Conservation (phyloP, 2,797 vertebrate genomes). For the Eidolon dupreanum region DNA sequence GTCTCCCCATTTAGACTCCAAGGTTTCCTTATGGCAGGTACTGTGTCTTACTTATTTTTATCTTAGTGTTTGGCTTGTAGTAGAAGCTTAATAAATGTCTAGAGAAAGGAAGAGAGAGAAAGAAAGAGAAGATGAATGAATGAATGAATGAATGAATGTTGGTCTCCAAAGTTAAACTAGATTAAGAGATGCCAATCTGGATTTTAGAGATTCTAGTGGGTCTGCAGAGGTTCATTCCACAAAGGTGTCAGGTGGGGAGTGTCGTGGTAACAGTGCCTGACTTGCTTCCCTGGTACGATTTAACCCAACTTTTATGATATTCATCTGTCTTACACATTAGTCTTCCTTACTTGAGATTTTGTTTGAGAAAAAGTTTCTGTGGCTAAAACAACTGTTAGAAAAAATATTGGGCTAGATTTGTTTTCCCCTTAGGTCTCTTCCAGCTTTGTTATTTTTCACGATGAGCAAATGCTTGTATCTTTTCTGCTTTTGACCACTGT, state of each 20-base stretch:
- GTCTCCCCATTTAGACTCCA: not conserved
- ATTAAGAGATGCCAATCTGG: not conserved
- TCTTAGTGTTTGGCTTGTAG: not conserved
- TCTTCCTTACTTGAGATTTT: not conserved
- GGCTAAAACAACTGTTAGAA: not conserved
- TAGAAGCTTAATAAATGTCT: not conserved
- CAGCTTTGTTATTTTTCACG: not conserved
- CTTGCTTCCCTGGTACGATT: not conserved
- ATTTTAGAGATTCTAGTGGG: not conserved
- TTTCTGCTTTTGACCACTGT: not conserved
- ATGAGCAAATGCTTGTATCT: not conserved
- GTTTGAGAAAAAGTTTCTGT: not conserved
- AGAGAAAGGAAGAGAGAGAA: not conserved
- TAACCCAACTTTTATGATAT: not conserved
- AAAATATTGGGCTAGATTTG: not conserved
- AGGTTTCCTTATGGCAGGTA: not conserved
- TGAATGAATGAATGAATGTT: not conserved
- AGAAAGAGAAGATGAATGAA: not conserved
- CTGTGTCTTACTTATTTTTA: constrained; percentile 27
- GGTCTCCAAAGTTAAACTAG: not conserved
- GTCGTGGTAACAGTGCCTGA: not conserved
- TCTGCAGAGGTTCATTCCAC: not conserved
- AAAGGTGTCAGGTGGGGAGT: not conserved
- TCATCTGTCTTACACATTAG: not conserved
- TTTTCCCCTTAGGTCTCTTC: not conserved